These are phyloP conservation scores for Seira ritae DNA, from an alignment of 2,888 invertebrate species.

Conservation along the genomic window DNA sequence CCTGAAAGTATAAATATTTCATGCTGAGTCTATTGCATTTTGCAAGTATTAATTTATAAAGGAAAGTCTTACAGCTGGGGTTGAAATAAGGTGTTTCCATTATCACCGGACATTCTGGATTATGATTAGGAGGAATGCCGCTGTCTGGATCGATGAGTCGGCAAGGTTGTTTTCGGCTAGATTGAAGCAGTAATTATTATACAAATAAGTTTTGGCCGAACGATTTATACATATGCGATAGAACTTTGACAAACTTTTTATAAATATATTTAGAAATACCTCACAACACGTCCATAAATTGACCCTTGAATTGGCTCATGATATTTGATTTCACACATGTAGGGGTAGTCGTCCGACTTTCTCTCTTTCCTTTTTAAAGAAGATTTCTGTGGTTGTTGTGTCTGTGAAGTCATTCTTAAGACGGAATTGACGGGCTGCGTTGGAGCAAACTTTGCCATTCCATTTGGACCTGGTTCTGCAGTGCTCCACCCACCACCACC, in stretches of 20 bases:
- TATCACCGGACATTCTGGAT: conserved; percentile 47
- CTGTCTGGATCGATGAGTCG: conserved; percentile 22
- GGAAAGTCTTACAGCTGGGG: conserved; percentile 43
- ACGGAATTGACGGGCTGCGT: conserved; percentile 16
- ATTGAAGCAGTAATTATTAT: too few relatives aligned
- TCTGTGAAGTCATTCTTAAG: too few relatives aligned
- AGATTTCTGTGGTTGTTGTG: too few relatives aligned
- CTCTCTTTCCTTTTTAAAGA: too few relatives aligned
- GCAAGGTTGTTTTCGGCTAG: conserved; percentile 45
- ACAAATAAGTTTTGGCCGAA: too few relatives aligned
- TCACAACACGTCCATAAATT: conserved; percentile 35
- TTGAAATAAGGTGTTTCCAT: conserved; percentile 51
- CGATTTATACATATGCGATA: too few relatives aligned
- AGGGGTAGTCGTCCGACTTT: conserved; percentile 22
- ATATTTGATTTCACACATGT: conserved; percentile 42
- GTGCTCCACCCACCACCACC: too few relatives aligned
- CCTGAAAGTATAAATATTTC: conserved; percentile 17
- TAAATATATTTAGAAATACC: too few relatives aligned
- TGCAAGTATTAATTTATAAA: too few relatives aligned
- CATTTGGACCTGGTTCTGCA: conserved; percentile 21
- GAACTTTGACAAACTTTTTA: too few relatives aligned
- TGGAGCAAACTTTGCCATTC: conserved; percentile 22
- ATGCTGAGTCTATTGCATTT: too few relatives aligned
- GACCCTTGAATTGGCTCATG: conserved; percentile 51
- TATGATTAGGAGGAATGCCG: neutral